A percentile compares a stretch with the other conserved stretches of the same genome.
Evolutionary conservation across 2,797 vertebrate genomes (phyloP).

Genomic region (Pyrocephalus nanus): DNA sequence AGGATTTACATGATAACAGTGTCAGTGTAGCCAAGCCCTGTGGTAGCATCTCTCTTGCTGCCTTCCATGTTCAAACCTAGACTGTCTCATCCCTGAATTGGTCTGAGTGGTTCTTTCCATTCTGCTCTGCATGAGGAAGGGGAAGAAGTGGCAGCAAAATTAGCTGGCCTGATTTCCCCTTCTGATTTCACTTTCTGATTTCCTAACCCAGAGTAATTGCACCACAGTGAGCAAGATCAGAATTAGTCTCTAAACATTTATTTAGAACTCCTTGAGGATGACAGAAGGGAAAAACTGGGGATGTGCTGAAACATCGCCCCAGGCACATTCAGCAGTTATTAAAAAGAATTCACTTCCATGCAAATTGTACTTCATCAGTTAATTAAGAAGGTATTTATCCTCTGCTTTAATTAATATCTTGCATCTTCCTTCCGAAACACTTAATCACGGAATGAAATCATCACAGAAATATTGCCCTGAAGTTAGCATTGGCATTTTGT

Average conservation of each 20-base stretch:
- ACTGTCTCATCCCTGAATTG: not conserved
- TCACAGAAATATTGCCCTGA: slow-evolving; percentile 68
- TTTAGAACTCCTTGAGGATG: slow-evolving; percentile 35
- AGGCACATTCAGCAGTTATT: slow-evolving; percentile 50
- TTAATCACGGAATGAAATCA: slow-evolving; percentile 77
- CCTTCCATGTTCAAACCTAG: not conserved
- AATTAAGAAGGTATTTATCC: slow-evolving; percentile 76
- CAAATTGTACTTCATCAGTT: slow-evolving; percentile 76
- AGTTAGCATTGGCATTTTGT: slow-evolving; percentile 68
- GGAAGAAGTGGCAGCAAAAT: not conserved
- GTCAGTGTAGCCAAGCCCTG: not conserved
- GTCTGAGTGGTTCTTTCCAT: not conserved
- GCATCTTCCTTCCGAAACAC: slow-evolving; percentile 74
- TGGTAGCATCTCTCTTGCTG: not conserved
- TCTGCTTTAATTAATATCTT: slow-evolving; percentile 78
- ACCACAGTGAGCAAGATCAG: not conserved
- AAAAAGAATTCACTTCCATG: slow-evolving; percentile 66
- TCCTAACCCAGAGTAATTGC: not conserved
- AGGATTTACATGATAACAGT: not conserved
- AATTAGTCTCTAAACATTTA: slow-evolving; percentile 6
- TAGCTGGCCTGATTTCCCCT: not conserved
- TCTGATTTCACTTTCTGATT: not conserved
- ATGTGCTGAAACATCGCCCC: slow-evolving; percentile 5
- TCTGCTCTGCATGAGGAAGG: not conserved
- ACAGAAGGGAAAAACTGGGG: slow-evolving; percentile 13